Base-by-base conservation (phyloP, 2,113 vertebrate genomes). In the Microcebus tavaratra region DNA sequence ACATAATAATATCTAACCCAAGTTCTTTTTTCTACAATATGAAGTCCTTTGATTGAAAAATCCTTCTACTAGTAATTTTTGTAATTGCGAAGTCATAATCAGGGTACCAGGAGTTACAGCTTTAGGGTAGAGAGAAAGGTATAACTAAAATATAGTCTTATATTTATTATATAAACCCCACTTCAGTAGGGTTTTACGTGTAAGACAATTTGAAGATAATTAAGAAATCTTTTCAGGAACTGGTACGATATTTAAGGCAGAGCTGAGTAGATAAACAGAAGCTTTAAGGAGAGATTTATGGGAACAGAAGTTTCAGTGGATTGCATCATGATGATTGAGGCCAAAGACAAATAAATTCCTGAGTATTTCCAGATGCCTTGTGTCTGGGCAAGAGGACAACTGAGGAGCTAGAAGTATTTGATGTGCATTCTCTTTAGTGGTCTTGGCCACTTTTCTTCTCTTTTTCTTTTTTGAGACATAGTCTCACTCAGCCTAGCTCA, bases 321-420 rank as follows among this genome's bases (percentile, higher is more conserved):
- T 97, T 91, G 75, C 91, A 91, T 97, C 85, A 81, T 93, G 50
- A 79, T n/a, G 88, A 92, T 97, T 97, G 78, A 91, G 86, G 86
- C 86, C 91, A 96, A 2, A 92, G 53, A 42, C 96, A 94, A 27
- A 63, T 91, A 76, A 68, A 86, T 86, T 63, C 65, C 76, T 87
- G 87, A 96, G n/a, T 83, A 29, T 97, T 96, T 97, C 93, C 96
- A 96, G 89, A 94, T 97, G 94, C 15, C 18, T 3, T 85, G 42
- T 93, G 83, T 96, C 72, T 94, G 76, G 59, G 42, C 48, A 92
- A 90, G 57, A 85, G 85, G 61, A 75, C 42, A 75, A 45, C 63
- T 72, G 84, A 82, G 70, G 61, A 93, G 17, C 79, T 65, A 14
- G 39, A 86, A 13, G 8, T 91, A 65, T 94, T 95, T 79, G 36